Conservation (phyloP, 2,113 vertebrate genomes). For the Lepus timidus region DNA sequence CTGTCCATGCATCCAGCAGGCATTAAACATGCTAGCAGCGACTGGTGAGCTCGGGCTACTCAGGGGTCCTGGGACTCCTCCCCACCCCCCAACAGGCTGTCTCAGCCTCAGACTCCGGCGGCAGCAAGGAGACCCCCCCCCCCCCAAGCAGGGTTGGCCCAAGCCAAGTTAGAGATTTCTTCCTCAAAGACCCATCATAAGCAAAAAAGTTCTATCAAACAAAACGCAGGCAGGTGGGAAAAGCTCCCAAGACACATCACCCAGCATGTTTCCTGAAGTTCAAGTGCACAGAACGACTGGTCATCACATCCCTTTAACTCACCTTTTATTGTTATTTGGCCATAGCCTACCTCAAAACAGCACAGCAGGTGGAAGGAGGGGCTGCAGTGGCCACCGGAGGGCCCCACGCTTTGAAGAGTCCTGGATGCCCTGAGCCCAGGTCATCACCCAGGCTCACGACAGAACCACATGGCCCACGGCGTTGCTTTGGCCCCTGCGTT, state of each 20-base stretch:
- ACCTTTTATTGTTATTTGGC: rapidly evolving
- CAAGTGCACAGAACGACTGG: background rate
- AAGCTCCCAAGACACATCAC: background rate
- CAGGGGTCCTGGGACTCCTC: background rate
- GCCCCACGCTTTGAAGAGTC: background rate
- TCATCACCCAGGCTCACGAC: background rate
- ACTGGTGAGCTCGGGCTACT: background rate
- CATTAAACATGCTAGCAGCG: too few relatives aligned
- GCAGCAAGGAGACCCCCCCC: background rate
- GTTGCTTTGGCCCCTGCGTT: background rate
- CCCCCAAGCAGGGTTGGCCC: background rate
- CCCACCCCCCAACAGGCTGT: background rate
- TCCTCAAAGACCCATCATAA: background rate
- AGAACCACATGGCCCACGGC: background rate
- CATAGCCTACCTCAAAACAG: background rate
- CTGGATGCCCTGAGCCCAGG: background rate
- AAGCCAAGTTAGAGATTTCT: background rate
- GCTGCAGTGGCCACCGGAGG: background rate
- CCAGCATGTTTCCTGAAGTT: background rate
- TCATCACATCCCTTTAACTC: too few relatives aligned
- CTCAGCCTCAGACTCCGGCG: background rate
- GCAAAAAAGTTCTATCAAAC: background rate
- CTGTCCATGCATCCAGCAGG: too few relatives aligned
- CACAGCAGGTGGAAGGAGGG: background rate
- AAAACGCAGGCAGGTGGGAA: rapidly evolving